Base-by-base conservation (phyloP, 2,113 vertebrate species). In the Seriola rivoliana region DNA sequence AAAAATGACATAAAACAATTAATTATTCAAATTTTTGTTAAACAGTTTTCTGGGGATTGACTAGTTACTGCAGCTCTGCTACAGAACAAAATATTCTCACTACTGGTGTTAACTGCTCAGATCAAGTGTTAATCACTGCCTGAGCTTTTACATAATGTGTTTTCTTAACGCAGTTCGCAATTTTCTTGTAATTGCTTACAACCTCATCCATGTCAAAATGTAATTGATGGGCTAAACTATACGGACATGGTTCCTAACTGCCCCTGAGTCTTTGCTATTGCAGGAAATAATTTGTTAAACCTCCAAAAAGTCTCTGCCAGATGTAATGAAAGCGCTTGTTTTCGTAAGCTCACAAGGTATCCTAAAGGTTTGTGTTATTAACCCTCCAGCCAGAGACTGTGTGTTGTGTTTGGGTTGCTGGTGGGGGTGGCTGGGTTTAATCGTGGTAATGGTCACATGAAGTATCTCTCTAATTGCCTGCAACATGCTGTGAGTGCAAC, bases 381-480 rank as follows among this genome's bases (percentile, higher is more conserved):
- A 58, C 63, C 46, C 65, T 63, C 36, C 38, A 54, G 62, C 52
- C 80, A 55, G 65, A 34, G 38, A 44, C 66, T 52, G 10, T 11
- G 76, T 90, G 85, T 89, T 89, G 64, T 80, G 60, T 80, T 90
- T 90, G 81, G 85, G 78, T 70, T 71, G 71, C 78, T 60, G 75
- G 50, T 54, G 75, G 82, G 82, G 64, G 54, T 82, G 81, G 85
- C 70, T 68, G 44, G 62, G 59, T 91, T 83, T 89, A 89, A 90
- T 85, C 1, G 54, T 69, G 84, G 80, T 63, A 80, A 88, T 88
- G 89, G 78, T 87, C 73, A 52, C 21, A 64, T 89, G 80, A 90
- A 90, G 78, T 78, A 71, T 72, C 67, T 88, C 75, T 81, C 80
- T 87, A 88, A 91, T 90, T 84, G 86, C 80, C 83, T 82, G 9